Percentiles rank a stretch among this genome's conserved stretches.
These are phyloP conservation scores for Ochotona princeps DNA, from an alignment of 2,113 vertebrate species.

Conservation along the genomic window DNA sequence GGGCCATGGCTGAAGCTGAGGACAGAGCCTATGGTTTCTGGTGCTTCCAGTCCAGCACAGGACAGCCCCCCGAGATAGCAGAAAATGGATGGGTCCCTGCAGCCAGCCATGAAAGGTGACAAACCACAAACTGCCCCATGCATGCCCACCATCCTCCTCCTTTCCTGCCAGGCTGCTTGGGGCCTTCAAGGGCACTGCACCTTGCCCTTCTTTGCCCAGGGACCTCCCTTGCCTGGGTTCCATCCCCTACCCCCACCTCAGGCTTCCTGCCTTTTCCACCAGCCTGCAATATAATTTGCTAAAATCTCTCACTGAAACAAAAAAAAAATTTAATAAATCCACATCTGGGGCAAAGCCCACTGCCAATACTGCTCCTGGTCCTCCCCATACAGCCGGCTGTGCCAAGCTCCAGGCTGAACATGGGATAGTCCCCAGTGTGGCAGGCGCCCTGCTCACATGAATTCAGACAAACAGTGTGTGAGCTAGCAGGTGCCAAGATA, in stretches of 20 bases:
- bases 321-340: not conserved
- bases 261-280: not conserved
- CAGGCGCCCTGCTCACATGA: not conserved
- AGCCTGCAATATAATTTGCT: fast-evolving
- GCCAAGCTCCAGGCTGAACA: fast-evolving
- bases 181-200: not conserved
- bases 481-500: not conserved
- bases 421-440: fast-evolving
- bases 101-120: not conserved
- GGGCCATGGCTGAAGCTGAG: not conserved
- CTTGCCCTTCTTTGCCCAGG: not conserved
- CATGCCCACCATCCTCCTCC: not conserved
- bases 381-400: fast-evolving
- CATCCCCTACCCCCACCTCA: not conserved
- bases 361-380: not conserved
- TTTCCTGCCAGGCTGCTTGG: conserved; percentile 10
- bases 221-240: not conserved
- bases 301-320: fast-evolving
- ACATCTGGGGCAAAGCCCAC: not conserved
- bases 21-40: not conserved
- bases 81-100: not conserved
- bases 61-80: not conserved
- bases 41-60: not conserved
- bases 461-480: fast-evolving
- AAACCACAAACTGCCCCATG: not conserved